Evolutionary conservation across 2,888 invertebrate species (phyloP).

Genomic region (Criorhina ranunculi): DNA sequence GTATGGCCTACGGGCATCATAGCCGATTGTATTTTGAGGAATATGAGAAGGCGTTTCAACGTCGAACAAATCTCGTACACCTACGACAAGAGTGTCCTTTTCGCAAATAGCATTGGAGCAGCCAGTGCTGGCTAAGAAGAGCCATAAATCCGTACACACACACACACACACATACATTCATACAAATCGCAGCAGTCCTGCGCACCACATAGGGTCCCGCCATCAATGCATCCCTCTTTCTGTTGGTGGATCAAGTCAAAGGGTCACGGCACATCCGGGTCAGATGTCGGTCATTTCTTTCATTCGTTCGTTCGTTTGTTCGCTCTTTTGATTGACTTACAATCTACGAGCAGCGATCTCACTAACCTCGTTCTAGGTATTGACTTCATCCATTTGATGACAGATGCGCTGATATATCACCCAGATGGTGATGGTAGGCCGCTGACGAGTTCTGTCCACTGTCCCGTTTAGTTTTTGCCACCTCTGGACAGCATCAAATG

Average conservation of each 20-base stretch:
- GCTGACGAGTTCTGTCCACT: slow-evolving; percentile 32
- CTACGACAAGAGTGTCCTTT: slow-evolving; percentile 76
- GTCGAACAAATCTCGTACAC: slow-evolving; percentile 76
- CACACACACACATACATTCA: slow-evolving; percentile 1
- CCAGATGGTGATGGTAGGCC: slow-evolving; percentile 33
- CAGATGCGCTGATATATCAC: slow-evolving; percentile 66
- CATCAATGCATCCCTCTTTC: slow-evolving; percentile 30
- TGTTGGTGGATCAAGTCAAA: slow-evolving; percentile 47
- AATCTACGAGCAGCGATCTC: slow-evolving; percentile 1
- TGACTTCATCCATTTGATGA: slow-evolving; percentile 53
- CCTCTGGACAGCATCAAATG: slow-evolving; percentile 66
- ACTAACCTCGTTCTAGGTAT: slow-evolving; percentile 36
- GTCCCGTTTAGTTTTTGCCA: slow-evolving; percentile 68
- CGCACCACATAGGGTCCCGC: slow-evolving; percentile 27
- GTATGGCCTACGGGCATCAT: slow-evolving; percentile 74
- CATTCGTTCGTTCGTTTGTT: slow-evolving; percentile 1
- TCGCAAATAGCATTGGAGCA: slow-evolving; percentile 56
- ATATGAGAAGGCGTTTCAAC: slow-evolving; percentile 75
- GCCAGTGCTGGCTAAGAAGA: slow-evolving; percentile 29
- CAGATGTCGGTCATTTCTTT: slow-evolving; percentile 58
- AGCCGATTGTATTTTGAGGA: slow-evolving; percentile 75
- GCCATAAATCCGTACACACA: slow-evolving; percentile 62
- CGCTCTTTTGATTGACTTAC: not conserved
- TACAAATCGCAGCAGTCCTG: slow-evolving; percentile 1
- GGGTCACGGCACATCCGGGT: slow-evolving; percentile 73